A percentile compares a stretch with the other conserved stretches of the same genome.
Conservation (phyloP, 2,888 invertebrate species). For the Helleia helle region DNA sequence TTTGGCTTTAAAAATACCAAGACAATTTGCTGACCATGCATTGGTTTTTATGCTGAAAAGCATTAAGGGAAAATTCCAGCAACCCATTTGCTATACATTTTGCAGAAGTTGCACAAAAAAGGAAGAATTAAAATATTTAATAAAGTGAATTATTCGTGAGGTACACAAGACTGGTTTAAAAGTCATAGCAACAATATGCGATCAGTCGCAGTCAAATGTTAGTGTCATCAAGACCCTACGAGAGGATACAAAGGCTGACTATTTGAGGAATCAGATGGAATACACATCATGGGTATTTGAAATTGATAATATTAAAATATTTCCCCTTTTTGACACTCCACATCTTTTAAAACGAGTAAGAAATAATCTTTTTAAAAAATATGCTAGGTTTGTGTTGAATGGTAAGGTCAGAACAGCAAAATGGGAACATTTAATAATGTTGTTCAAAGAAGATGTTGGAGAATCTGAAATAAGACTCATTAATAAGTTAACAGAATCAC, state of each 20-base stretch:
- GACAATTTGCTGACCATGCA: slow-evolving; percentile 17
- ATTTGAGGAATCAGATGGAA: slow-evolving; percentile 7
- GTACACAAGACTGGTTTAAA: slow-evolving; percentile 9
- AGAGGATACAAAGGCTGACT: slow-evolving; percentile 10
- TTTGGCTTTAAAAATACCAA: neutral
- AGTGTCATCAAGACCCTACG: slow-evolving; percentile 12
- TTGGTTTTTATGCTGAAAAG: slow-evolving; percentile 16
- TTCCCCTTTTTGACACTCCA: slow-evolving; percentile 17
- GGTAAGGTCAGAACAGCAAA: slow-evolving; percentile 9
- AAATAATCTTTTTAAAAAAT: slow-evolving; percentile 17
- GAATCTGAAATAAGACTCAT: slow-evolving; percentile 16
- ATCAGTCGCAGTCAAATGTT: slow-evolving; percentile 16
- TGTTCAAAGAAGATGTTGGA: slow-evolving; percentile 12
- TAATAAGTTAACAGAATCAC: slow-evolving; percentile 16
- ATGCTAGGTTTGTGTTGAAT: slow-evolving; percentile 10
- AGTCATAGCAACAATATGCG: slow-evolving; percentile 12
- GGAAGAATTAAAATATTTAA: slow-evolving; percentile 9
- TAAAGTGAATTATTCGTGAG: slow-evolving; percentile 8
- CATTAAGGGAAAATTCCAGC: slow-evolving; percentile 16
- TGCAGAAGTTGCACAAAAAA: slow-evolving; percentile 13
- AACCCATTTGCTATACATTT: slow-evolving; percentile 16
- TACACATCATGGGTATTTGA: slow-evolving; percentile 6
- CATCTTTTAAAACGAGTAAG: slow-evolving; percentile 19
- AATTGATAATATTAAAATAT: slow-evolving; percentile 11
- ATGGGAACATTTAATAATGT: slow-evolving; percentile 13